Evolutionary conservation across 1,140 invertebrate genomes (phyloP).

Genomic region (Acromyrmex charruanus): DNA sequence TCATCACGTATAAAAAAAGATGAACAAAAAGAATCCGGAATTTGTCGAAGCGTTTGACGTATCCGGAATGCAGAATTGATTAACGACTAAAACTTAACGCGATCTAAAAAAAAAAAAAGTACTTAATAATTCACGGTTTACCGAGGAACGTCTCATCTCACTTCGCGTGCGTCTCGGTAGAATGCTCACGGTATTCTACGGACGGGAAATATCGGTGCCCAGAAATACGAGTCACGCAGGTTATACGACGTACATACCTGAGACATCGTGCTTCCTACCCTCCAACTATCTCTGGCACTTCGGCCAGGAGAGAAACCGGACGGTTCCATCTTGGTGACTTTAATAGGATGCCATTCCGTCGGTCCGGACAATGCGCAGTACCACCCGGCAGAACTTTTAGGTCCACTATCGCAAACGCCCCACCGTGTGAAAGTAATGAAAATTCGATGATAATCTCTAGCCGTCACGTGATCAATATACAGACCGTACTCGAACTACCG

Average conservation of each 20-base stretch:
- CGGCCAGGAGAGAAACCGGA: slow-evolving; percentile 30
- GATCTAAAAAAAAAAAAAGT: neutral
- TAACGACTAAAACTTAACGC: neutral
- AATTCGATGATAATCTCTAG: slow-evolving; percentile 53
- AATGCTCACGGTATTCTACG: slow-evolving; percentile 2
- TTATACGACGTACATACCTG: slow-evolving; percentile 58
- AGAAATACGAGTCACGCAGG: slow-evolving; percentile 56
- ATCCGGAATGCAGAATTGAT: slow-evolving; percentile 2
- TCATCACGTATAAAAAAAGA: neutral
- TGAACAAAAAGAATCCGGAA: neutral
- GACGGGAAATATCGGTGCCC: slow-evolving; percentile 59
- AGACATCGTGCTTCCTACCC: slow-evolving; percentile 43
- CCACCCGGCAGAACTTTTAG: slow-evolving; percentile 46
- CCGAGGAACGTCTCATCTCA: slow-evolving; percentile 24
- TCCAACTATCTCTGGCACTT: slow-evolving; percentile 69
- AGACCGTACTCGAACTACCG: neutral
- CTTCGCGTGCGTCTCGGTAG: slow-evolving; percentile 43
- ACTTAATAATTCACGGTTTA: neutral
- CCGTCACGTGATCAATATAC: neutral
- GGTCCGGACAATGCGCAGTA: slow-evolving; percentile 64
- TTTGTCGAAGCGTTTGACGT: neutral
- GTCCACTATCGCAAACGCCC: slow-evolving; percentile 43
- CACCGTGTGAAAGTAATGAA: slow-evolving; percentile 61
- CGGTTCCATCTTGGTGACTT: slow-evolving; percentile 69
- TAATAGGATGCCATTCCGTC: slow-evolving; percentile 75